phyloP scores from a whole-genome alignment of 1,140 invertebrate genomes.

The Aphidius gifuensis region DNA sequence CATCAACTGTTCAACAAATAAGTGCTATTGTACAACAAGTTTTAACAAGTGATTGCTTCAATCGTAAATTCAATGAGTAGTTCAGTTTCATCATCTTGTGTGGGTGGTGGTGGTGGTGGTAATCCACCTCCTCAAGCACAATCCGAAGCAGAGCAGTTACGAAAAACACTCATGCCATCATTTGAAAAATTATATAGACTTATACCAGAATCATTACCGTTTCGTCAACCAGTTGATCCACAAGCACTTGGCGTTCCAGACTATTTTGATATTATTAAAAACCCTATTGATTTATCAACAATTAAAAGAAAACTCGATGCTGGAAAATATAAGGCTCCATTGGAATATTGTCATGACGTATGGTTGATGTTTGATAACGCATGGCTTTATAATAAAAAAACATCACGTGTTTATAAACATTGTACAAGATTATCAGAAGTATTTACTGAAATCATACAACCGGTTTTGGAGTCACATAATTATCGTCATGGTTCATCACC shows the following conservation, averaged over 20 bases:
- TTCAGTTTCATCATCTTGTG: slow-evolving; percentile 57
- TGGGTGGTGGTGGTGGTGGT: too few relatives aligned
- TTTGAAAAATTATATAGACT: slow-evolving; percentile 83
- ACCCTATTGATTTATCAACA: slow-evolving; percentile 97
- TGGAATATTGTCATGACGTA: slow-evolving; percentile 99
- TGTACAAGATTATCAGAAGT: slow-evolving; percentile 97
- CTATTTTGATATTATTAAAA: slow-evolving; percentile 98
- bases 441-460: slow-evolving; percentile 95
- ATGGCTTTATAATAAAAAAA: slow-evolving; percentile 99
- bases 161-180: too few relatives aligned
- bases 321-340: slow-evolving; percentile 94
- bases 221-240: slow-evolving; percentile 95
- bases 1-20: slow-evolving; percentile 49
- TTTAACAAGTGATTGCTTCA: slow-evolving; percentile 52
- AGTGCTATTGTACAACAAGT: slow-evolving; percentile 45
- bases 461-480: slow-evolving; percentile 83
- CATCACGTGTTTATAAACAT: slow-evolving; percentile 95
- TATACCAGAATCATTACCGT: slow-evolving; percentile 94
- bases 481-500: slow-evolving; percentile 85
- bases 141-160: too few relatives aligned
- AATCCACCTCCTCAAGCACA: too few relatives aligned
- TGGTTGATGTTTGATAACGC: slow-evolving; percentile 99
- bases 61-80: slow-evolving; percentile 62
- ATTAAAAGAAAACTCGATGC: slow-evolving; percentile 92
- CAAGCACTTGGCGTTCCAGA: slow-evolving; percentile 84